These are phyloP conservation scores for Tetramorium simillimum DNA, from an alignment of 1,140 invertebrate species.

Conservation along the genomic window DNA sequence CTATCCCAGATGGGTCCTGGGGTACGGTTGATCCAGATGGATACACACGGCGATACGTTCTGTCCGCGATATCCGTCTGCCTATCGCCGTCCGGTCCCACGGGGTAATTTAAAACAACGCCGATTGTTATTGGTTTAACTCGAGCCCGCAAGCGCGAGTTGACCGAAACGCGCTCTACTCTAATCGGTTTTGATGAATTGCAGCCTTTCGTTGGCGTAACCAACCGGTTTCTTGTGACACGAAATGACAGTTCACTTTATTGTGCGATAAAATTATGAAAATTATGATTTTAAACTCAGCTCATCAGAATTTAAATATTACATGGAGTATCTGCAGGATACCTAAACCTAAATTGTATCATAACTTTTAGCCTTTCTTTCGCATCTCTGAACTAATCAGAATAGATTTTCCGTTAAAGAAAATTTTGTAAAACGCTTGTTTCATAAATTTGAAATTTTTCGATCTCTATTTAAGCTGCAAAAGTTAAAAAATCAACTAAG, in stretches of 20 bases:
- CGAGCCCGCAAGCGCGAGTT: slow-evolving; percentile 12
- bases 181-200: background rate
- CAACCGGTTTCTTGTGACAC: background rate
- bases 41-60: slow-evolving; percentile 51
- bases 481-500: background rate
- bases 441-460: background rate
- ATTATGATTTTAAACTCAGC: background rate
- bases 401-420: background rate
- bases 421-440: background rate
- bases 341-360: background rate
- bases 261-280: slow-evolving; percentile 5
- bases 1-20: slow-evolving; percentile 63
- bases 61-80: background rate
- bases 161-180: background rate
- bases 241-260: background rate
- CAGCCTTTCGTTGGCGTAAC: background rate
- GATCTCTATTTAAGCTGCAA: background rate
- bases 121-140: slow-evolving; percentile 68
- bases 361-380: background rate
- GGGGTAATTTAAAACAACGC: slow-evolving; percentile 68
- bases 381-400: background rate
- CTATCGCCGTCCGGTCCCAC: slow-evolving; percentile 30
- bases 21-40: slow-evolving; percentile 58
- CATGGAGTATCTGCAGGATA: background rate
- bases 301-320: slow-evolving; percentile 17